phyloP scores from a whole-genome alignment of 2,797 vertebrate genomes.

The Xerus rutilus region DNA sequence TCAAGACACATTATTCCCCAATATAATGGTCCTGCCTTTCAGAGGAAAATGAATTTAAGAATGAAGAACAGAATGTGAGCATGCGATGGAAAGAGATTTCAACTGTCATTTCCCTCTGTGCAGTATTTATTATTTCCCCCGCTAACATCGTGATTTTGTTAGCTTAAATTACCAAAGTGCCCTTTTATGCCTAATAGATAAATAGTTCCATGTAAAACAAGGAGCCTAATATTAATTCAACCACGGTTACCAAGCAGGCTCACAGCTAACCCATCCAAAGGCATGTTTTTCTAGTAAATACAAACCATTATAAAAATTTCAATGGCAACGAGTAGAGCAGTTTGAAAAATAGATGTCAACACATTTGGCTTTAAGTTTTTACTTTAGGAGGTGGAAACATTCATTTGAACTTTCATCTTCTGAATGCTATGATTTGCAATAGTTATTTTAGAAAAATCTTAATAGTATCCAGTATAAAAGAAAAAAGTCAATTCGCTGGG shows the following conservation, averaged over 20 bases:
- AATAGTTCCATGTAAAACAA: constrained; percentile 42
- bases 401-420: not conserved
- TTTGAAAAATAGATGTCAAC: constrained; percentile 28
- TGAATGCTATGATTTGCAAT: not conserved
- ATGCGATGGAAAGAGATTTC: constrained; percentile 66
- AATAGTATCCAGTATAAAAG: not conserved
- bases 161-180: constrained; percentile 55
- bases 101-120: constrained; percentile 65
- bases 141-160: constrained; percentile 40
- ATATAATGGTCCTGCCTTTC: constrained; percentile 78
- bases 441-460: constrained; percentile 24
- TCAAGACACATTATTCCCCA: constrained; percentile 78
- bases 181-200: constrained; percentile 53
- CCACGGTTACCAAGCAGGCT: not conserved
- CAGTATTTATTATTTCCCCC: constrained; percentile 44
- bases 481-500: not conserved
- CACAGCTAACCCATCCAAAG: constrained; percentile 46
- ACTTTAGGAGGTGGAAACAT: constrained; percentile 25
- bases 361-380: constrained; percentile 36
- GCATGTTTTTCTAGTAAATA: constrained; percentile 12
- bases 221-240: constrained; percentile 10
- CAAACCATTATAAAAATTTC: constrained; percentile 50
- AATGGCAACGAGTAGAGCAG: not conserved
- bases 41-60: constrained; percentile 78
- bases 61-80: constrained; percentile 71